phyloP scores from a whole-genome alignment of 1,140 invertebrate species.

The Idris sp. region DNA sequence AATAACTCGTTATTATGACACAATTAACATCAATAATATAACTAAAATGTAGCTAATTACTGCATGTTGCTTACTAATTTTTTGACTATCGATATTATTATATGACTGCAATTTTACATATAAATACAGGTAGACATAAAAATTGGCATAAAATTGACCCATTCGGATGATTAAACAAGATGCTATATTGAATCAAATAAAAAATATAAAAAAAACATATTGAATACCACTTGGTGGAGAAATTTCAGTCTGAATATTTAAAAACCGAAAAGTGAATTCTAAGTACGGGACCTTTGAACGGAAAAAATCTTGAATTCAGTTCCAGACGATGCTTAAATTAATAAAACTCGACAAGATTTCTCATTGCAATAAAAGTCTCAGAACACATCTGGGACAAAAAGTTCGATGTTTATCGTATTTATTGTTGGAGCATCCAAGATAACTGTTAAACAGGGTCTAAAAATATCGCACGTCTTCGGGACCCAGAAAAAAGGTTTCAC shows the following conservation, averaged over 20 bases:
- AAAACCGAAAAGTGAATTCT: conserved; percentile 33
- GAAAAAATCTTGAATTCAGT: conserved; percentile 37
- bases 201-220: conserved; percentile 14
- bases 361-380: conserved; percentile 13
- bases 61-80: too few species aligned
- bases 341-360: conserved; percentile 9
- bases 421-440: background rate
- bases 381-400: background rate
- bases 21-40: too few species aligned
- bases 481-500: background rate
- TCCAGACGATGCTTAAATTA: conserved; percentile 5
- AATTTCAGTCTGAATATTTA: conserved; percentile 36
- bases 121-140: too few species aligned
- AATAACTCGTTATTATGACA: too few species aligned
- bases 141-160: background rate
- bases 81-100: too few species aligned
- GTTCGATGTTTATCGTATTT: background rate
- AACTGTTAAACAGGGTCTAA: background rate
- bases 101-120: too few species aligned
- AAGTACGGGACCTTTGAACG: conserved; percentile 16
- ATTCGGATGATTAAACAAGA: conserved; percentile 8
- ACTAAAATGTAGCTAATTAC: too few species aligned
- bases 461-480: conserved; percentile 7
- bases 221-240: conserved; percentile 16
- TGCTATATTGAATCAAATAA: conserved; percentile 3